phyloP scores from a whole-genome alignment of 2,797 vertebrate genomes.

The Antrozous pallidus region DNA sequence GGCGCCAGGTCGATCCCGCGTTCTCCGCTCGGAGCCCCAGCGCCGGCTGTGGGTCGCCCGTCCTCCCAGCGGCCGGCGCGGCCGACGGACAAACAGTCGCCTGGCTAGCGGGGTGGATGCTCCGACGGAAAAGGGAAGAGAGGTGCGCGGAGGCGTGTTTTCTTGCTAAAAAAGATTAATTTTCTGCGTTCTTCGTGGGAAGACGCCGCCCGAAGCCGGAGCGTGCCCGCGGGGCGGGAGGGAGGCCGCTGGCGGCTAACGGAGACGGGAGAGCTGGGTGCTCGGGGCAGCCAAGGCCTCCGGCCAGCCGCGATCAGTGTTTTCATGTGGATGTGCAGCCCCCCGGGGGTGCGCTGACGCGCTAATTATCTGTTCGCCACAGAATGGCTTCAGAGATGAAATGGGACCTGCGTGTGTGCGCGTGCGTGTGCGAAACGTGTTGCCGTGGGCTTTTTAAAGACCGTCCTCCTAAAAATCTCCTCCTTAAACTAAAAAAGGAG shows the following conservation, averaged over 20 bases:
- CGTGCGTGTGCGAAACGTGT: conserved; percentile 66
- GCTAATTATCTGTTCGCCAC: conserved; percentile 80
- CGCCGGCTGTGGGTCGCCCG: rapidly evolving
- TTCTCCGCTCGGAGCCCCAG: neutral
- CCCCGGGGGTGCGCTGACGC: conserved; percentile 77
- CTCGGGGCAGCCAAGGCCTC: too few species aligned
- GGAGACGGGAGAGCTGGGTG: too few species aligned
- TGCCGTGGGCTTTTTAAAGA: neutral
- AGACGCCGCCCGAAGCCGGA: neutral
- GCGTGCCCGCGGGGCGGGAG: too few species aligned
- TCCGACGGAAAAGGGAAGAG: rapidly evolving
- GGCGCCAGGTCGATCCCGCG: neutral
- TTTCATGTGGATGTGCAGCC: too few species aligned
- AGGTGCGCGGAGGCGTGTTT: rapidly evolving
- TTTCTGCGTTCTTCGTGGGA: neutral
- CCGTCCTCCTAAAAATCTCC: neutral
- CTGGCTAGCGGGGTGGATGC: rapidly evolving
- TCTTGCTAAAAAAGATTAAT: neutral
- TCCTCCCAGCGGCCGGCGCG: rapidly evolving
- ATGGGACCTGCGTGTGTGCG: conserved; percentile 65
- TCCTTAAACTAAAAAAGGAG: neutral
- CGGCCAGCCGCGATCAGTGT: too few species aligned
- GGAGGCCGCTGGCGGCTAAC: too few species aligned
- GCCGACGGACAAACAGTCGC: too few species aligned
- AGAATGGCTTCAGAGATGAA: conserved; percentile 74